Percentiles rank a stretch among this genome's conserved stretches.
Conservation (phyloP, 2,888 invertebrate species). For the Automeris io region DNA sequence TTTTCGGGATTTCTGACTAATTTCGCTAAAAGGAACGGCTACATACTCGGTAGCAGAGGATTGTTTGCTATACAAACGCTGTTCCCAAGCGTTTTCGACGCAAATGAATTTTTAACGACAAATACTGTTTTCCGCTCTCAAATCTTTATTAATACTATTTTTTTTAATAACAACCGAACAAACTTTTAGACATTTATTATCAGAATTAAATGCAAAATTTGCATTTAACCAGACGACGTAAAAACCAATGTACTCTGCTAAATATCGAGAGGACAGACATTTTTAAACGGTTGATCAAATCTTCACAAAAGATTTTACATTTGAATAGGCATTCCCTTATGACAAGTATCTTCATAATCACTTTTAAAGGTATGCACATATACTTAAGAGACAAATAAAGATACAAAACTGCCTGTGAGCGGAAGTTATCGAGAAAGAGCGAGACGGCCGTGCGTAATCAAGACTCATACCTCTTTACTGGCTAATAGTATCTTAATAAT, state of each 20-base stretch:
- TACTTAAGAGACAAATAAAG: neutral
- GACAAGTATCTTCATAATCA: neutral
- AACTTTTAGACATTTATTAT: neutral
- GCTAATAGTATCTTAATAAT: too few species aligned
- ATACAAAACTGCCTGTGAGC: neutral
- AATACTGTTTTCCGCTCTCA: constrained; percentile 4
- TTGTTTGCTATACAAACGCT: neutral
- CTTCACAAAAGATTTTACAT: constrained; percentile 1
- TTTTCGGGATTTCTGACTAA: constrained; percentile 75
- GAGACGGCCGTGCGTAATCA: neutral
- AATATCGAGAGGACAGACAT: neutral
- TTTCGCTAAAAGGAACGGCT: constrained; percentile 58
- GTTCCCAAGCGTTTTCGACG: constrained; percentile 24
- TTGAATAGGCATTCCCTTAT: neutral
- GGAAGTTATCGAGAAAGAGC: neutral
- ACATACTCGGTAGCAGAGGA: constrained; percentile 30
- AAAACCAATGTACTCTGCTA: neutral
- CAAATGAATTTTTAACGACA: constrained; percentile 24
- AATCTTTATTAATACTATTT: constrained; percentile 3
- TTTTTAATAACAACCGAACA: neutral
- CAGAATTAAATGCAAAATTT: neutral
- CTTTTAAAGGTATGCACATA: neutral
- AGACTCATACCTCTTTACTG: too few species aligned
- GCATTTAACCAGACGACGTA: neutral
- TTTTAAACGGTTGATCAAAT: constrained; percentile 3